Conservation (phyloP, 2,797 vertebrate genomes). For the Phylloscopus collybita region DNA sequence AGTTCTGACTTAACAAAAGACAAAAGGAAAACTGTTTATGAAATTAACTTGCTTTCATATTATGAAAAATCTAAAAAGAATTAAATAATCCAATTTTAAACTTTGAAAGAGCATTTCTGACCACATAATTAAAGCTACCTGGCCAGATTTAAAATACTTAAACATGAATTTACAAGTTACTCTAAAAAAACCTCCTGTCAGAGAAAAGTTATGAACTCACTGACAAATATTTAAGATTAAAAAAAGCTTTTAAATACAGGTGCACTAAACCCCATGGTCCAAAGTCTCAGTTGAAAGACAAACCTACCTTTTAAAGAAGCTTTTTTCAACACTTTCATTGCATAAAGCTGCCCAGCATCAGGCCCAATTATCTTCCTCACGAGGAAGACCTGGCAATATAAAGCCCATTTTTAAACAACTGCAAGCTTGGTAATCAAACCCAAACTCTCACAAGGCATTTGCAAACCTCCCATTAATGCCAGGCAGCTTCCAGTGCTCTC, state of each 20-base stretch:
- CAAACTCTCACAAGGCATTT: too few relatives aligned
- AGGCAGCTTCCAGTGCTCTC: too few relatives aligned
- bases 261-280: not conserved
- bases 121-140: not conserved
- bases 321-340: conserved; percentile 99
- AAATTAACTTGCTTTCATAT: not conserved
- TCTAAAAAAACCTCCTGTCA: not conserved
- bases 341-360: conserved; percentile 96
- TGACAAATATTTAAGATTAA: not conserved
- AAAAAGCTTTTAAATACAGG: not conserved
- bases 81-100: not conserved
- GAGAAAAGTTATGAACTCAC: not conserved
- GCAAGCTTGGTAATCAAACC: too few relatives aligned
- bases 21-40: not conserved
- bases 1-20: not conserved
- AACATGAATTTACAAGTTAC: not conserved
- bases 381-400: conserved; percentile 89
- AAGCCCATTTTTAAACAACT: not conserved
- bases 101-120: not conserved
- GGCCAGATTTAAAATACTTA: not conserved
- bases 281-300: not conserved
- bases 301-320: conserved; percentile 95
- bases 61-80: not conserved
- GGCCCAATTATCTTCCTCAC: conserved; percentile 94
- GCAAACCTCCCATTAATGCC: too few relatives aligned